Base-by-base conservation (phyloP, 1,140 invertebrate species). In the Cydia pomonella region DNA sequence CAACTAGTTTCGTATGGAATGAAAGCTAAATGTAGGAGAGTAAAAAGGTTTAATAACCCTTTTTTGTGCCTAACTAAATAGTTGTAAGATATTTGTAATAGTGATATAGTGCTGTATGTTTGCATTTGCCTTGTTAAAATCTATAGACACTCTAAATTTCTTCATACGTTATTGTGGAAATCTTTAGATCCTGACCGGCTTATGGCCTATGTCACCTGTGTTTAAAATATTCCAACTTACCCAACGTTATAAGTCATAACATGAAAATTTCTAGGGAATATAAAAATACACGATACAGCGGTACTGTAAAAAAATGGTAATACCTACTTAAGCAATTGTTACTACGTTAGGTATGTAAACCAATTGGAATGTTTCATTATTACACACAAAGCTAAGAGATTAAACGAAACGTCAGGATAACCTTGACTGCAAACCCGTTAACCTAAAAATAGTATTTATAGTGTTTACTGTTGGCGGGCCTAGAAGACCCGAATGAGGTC, bases 391-490 rank as follows among this genome's bases (percentile, higher is more conserved):
- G 21, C 21, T 12, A 12, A 23, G 10, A 59, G 53, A 59, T 59
- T 59, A 59, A 59, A 23, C 53, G 53, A 59, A 21, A 59, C 53
- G 53, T 59, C 53, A 21, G 18, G 7, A 59, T 33, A 69, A 38
- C 64, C 64, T 69, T 69, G 64, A 69, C n/a, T 25, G 64, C 64
- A 69, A 66, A 38, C 64, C 64, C 27, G 29, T 33, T 18, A 33
- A 33, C 29, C 64, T 21, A 69, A 69, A 69, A 69, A 69, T 69
- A 69, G 64, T 33, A 33, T 69, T 69, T 69, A 69, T 69, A 69
- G 64, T 69, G 64, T 41, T 69, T 69, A 69, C 64, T 69, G 18
- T 66, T 63, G 62, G 63, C 63, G 63, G 29, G 64, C 64, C 33
- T 41, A 69, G 64, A 29, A 9, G 29, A 18, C 16, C n/a, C 29